Percentiles rank a stretch among this genome's conserved stretches.
Conservation (phyloP, 2,113 vertebrate species). For the Mobula birostris region DNA sequence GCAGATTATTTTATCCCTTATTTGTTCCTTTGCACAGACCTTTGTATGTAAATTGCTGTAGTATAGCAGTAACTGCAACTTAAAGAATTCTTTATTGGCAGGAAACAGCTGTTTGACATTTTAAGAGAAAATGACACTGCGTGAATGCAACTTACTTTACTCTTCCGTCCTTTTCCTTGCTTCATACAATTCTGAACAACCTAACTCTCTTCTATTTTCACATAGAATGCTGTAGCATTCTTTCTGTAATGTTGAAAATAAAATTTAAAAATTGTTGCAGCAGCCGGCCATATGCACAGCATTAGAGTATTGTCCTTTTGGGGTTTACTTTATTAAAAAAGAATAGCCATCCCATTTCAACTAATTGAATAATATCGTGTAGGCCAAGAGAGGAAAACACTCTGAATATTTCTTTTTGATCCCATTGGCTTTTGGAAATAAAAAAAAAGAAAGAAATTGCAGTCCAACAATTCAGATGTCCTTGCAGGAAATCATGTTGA, state of each 20-base stretch:
- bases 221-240: background rate
- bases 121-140: too few relatives aligned
- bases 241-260: too few relatives aligned
- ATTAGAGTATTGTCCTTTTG: background rate
- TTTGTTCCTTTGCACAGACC: too few relatives aligned
- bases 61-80: background rate
- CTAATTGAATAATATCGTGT: background rate
- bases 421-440: background rate
- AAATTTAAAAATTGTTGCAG: background rate
- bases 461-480: background rate
- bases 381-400: background rate
- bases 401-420: conserved; percentile 16
- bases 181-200: too few relatives aligned
- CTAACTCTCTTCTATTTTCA: background rate
- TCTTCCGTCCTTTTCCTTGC: background rate
- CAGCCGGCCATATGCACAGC: background rate
- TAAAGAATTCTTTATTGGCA: background rate
- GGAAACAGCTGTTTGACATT: too few relatives aligned
- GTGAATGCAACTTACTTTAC: too few relatives aligned
- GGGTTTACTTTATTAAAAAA: background rate
- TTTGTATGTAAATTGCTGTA: background rate
- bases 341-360: background rate
- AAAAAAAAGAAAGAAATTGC: background rate
- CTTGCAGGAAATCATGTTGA: background rate
- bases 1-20: background rate